Evolutionary conservation across 2,113 vertebrate species (phyloP).

Genomic region (Campylomormyrus tamandua): DNA sequence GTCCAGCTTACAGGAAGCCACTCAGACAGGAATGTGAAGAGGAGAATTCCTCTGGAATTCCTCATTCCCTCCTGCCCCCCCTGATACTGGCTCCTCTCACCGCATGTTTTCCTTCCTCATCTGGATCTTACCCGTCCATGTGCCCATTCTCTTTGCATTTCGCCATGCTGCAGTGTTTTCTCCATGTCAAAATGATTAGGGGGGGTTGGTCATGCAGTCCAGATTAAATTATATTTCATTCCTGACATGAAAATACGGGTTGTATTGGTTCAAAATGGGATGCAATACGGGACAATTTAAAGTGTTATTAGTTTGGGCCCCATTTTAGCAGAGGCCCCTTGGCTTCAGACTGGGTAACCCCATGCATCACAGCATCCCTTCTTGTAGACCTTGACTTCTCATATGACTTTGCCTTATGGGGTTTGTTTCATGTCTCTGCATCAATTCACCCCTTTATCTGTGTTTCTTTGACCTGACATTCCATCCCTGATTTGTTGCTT

Average conservation of each 20-base stretch:
- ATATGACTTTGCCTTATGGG: neutral
- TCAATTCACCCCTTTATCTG: neutral
- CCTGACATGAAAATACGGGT: neutral
- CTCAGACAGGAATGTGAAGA: slow-evolving; percentile 13
- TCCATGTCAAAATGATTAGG: neutral
- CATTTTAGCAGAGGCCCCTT: neutral
- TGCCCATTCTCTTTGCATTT: neutral
- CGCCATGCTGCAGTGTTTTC: neutral
- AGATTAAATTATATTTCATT: neutral
- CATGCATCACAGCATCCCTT: neutral
- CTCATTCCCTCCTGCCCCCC: neutral
- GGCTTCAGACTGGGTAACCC: neutral
- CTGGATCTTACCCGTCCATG: neutral
- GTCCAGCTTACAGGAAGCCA: neutral
- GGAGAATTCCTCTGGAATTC: neutral
- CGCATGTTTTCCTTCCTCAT: neutral
- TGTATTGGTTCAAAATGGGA: neutral
- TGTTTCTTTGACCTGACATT: neutral
- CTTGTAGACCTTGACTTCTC: neutral
- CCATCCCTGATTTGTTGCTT: neutral
- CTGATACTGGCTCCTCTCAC: neutral
- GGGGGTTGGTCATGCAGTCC: neutral
- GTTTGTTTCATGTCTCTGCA: neutral
- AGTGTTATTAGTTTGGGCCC: neutral
- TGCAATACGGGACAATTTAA: neutral